Conservation (phyloP, 2,113 vertebrate species). For the Hystrix cristata region DNA sequence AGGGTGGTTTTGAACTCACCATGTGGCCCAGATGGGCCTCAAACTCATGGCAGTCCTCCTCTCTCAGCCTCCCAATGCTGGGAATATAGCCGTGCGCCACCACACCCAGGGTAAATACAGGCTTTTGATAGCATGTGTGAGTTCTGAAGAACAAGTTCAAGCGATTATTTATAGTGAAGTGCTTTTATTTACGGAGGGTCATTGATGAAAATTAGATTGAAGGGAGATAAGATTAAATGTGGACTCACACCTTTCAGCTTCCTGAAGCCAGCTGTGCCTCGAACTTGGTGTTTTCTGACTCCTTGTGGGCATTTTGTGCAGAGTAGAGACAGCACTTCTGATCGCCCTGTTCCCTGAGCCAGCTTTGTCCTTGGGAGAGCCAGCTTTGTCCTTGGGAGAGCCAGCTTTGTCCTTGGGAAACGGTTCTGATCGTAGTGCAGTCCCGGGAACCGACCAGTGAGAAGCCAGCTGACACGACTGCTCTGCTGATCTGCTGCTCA, state of each 20-base stretch:
- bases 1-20: no score
- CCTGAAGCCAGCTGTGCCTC: constrained; percentile 12
- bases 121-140: neutral
- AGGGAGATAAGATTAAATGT: constrained; percentile 57
- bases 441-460: neutral
- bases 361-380: no score
- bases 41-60: no score
- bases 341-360: neutral
- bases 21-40: no score
- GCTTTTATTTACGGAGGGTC: constrained; percentile 7
- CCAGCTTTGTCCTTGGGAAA: neutral
- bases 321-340: neutral
- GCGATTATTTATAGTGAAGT: constrained; percentile 18
- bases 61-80: no score
- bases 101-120: neutral
- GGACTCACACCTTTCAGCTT: constrained; percentile 58
- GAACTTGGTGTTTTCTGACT: neutral
- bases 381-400: no score
- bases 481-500: neutral
- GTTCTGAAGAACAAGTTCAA: neutral
- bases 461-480: neutral
- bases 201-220: constrained; percentile 57
- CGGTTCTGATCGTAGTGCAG: neutral
- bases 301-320: neutral
- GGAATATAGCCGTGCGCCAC: no score